Percentiles rank a stretch among this genome's conserved stretches.
Conservation (phyloP, 2,888 invertebrate genomes). For the Diploptera punctata region DNA sequence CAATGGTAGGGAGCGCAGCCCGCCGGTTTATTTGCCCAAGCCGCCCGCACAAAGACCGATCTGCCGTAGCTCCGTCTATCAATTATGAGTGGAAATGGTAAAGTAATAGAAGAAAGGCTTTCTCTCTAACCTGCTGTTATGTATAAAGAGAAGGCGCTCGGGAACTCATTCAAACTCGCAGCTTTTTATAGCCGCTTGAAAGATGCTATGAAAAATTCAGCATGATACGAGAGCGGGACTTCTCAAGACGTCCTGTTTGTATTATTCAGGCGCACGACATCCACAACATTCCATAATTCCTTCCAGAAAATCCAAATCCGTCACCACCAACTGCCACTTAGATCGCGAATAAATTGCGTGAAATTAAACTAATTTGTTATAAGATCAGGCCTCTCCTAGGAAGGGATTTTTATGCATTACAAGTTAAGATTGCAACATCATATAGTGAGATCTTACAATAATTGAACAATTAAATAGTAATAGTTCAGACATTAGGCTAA, state of each 20-base stretch:
- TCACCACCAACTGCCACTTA: too few species aligned
- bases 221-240: not conserved
- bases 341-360: too few species aligned
- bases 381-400: too few species aligned
- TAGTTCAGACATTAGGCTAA: too few species aligned
- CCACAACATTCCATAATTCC: too few species aligned
- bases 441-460: too few species aligned
- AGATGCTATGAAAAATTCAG: conserved; percentile 43
- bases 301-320: too few species aligned
- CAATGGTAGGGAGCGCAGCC: conserved; percentile 1
- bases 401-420: too few species aligned
- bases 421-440: too few species aligned
- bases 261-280: not conserved
- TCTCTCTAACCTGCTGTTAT: conserved; percentile 29
- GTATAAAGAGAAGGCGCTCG: conserved; percentile 20
- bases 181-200: conserved; percentile 42
- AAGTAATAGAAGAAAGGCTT: conserved; percentile 43
- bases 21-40: conserved; percentile 20
- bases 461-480: too few species aligned
- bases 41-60: conserved; percentile 20
- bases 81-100: conserved; percentile 43
- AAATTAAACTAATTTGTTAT: too few species aligned
- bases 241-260: not conserved
- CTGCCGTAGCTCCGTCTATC: conserved; percentile 31
- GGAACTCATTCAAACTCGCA: conserved; percentile 37